phyloP scores from a whole-genome alignment of 2,888 invertebrate species.

The Stenurella melanura region DNA sequence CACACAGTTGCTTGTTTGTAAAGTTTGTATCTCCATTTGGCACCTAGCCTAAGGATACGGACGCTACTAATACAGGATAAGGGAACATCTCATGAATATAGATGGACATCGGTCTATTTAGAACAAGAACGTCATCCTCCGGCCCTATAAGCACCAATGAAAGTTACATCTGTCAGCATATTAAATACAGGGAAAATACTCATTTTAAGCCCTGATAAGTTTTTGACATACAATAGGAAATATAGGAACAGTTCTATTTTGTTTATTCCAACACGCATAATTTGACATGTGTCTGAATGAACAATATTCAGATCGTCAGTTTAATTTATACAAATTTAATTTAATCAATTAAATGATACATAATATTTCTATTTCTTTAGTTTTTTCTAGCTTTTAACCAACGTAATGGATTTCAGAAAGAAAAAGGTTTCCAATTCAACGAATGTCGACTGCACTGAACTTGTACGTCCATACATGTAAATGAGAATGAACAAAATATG shows the following conservation, averaged over 20 bases:
- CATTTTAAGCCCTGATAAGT: neutral
- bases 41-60: constrained; percentile 14
- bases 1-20: constrained; percentile 13
- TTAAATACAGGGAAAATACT: neutral
- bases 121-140: constrained; percentile 15
- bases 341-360: too few relatives aligned
- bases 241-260: neutral
- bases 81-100: constrained; percentile 34
- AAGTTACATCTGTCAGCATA: constrained; percentile 13
- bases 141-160: neutral
- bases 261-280: neutral
- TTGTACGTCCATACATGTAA: too few relatives aligned
- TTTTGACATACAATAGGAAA: neutral
- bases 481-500: too few relatives aligned
- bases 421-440: too few relatives aligned
- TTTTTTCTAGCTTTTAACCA: too few relatives aligned
- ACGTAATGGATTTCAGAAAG: too few relatives aligned
- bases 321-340: too few relatives aligned
- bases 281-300: neutral
- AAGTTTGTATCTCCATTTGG: constrained; percentile 28
- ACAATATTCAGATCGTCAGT: too few relatives aligned
- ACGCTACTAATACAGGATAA: neutral
- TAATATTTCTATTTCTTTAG: too few relatives aligned
- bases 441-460: too few relatives aligned
- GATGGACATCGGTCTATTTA: constrained; percentile 26